A percentile compares a stretch with the other conserved stretches of the same genome.
phyloP scores from a whole-genome alignment of 2,113 vertebrate species.

The Apaloderma vittatum region DNA sequence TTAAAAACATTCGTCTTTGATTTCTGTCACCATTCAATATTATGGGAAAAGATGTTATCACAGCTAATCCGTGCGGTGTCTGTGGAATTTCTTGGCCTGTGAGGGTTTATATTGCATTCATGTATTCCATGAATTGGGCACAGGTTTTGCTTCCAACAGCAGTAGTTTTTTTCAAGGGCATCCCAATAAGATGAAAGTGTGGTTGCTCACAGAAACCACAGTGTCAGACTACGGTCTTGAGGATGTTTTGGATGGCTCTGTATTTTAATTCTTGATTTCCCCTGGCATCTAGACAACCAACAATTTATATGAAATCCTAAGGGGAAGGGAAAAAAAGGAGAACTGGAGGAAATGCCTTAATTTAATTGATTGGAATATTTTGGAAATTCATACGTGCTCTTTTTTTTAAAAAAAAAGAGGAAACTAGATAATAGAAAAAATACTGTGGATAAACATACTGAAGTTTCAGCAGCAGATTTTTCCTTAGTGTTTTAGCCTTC shows the following conservation, averaged over 20 bases:
- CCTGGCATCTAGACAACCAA: constrained; percentile 51
- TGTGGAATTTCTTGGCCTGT: constrained; percentile 69
- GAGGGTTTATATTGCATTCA: constrained; percentile 64
- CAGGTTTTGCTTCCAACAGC: constrained; percentile 51
- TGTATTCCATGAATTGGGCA: constrained; percentile 68
- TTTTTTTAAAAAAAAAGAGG: not conserved
- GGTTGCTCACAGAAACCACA: constrained; percentile 58
- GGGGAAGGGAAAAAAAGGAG: not conserved
- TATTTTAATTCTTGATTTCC: constrained; percentile 73
- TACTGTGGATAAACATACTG: not conserved
- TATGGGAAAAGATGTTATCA: constrained; percentile 69
- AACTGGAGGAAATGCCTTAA: constrained; percentile 40
- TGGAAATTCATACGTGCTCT: not conserved
- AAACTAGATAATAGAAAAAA: not conserved
- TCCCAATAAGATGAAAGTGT: constrained; percentile 72
- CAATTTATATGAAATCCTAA: constrained; percentile 55
- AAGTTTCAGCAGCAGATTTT: not conserved
- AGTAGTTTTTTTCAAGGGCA: constrained; percentile 58
- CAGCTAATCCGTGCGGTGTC: constrained; percentile 63
- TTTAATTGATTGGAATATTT: not conserved
- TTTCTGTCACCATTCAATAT: constrained; percentile 5
- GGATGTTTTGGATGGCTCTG: constrained; percentile 68
- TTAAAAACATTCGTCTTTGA: constrained; percentile 22
- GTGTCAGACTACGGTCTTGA: constrained; percentile 39
- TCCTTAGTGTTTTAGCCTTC: not conserved